Conservation (phyloP, 1,140 invertebrate species). For the Arctopsyche grandis region DNA sequence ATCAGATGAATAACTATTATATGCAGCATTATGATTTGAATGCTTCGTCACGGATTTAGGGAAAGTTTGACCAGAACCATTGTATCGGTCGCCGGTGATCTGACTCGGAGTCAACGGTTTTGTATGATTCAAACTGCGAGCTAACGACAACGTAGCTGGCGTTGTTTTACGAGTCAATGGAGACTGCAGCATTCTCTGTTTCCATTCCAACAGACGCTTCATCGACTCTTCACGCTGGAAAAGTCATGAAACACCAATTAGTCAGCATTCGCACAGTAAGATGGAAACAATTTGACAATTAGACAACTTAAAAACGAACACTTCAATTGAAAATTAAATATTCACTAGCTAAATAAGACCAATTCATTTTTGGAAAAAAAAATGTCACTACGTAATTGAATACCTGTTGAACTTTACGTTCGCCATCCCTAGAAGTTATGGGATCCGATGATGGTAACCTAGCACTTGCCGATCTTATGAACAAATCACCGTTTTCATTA, state of each 20-base stretch:
- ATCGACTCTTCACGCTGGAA: slow-evolving; percentile 86
- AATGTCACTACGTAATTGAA: slow-evolving; percentile 2
- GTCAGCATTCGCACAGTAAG: background rate
- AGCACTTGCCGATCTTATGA: slow-evolving; percentile 80
- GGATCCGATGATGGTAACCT: slow-evolving; percentile 71
- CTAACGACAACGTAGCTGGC: slow-evolving; percentile 65
- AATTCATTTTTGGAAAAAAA: background rate
- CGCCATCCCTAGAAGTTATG: slow-evolving; percentile 66
- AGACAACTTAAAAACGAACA: too few relatives aligned
- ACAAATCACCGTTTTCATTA: slow-evolving; percentile 59
- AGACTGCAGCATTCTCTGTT: slow-evolving; percentile 90
- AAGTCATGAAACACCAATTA: background rate
- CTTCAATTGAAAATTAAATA: too few relatives aligned
- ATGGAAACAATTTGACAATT: too few relatives aligned
- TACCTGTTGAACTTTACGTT: slow-evolving; percentile 74
- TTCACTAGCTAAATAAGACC: background rate
- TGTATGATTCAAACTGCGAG: slow-evolving; percentile 65
- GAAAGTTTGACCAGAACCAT: slow-evolving; percentile 59
- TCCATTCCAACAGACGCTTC: slow-evolving; percentile 91
- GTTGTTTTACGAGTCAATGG: slow-evolving; percentile 84
- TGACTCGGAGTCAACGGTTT: slow-evolving; percentile 55
- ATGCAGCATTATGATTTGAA: slow-evolving; percentile 68
- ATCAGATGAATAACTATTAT: slow-evolving; percentile 87
- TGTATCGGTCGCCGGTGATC: slow-evolving; percentile 10
- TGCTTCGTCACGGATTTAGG: slow-evolving; percentile 57